These are phyloP conservation scores for Sternarchorhynchus goeldii DNA, from an alignment of 2,797 vertebrate species.

Conservation along the genomic window DNA sequence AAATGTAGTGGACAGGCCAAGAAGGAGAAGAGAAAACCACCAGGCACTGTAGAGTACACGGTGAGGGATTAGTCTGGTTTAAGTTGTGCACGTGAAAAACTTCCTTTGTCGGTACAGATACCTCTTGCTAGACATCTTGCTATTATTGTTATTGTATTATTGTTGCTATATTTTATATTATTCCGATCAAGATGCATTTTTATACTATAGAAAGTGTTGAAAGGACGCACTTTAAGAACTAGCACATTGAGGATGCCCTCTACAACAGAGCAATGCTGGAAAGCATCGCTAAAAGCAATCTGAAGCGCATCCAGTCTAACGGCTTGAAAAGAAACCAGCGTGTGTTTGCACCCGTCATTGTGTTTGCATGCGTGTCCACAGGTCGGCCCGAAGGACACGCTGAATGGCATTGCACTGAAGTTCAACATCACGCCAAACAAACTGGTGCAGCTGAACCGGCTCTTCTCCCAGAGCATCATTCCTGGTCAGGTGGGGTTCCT, in stretches of 20 bases:
- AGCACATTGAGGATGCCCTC: too few species aligned
- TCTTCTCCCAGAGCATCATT: constrained; percentile 90
- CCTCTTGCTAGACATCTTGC: too few species aligned
- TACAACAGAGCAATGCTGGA: too few species aligned
- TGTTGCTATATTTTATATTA: too few species aligned
- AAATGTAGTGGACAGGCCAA: constrained; percentile 80
- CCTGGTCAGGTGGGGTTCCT: constrained; percentile 87
- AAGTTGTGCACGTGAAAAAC: background rate
- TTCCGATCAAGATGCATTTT: too few species aligned
- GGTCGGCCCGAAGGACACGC: constrained; percentile 85
- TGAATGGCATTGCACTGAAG: constrained; percentile 93
- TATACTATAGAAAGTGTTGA: too few species aligned
- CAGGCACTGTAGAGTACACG: constrained; percentile 86
- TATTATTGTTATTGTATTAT: too few species aligned
- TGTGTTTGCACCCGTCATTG: too few species aligned
- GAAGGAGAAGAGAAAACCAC: constrained; percentile 89
- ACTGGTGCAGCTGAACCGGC: constrained; percentile 94
- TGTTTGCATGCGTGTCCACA: constrained; percentile 57
- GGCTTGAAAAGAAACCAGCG: too few species aligned
- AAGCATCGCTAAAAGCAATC: too few species aligned
- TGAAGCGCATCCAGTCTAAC: too few species aligned
- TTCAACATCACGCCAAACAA: constrained; percentile 97
- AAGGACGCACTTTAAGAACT: too few species aligned
- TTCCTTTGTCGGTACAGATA: background rate
- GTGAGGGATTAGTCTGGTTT: constrained; percentile 75